Conservation (phyloP, 2,888 invertebrate genomes). For the Drosophila tanythrix region DNA sequence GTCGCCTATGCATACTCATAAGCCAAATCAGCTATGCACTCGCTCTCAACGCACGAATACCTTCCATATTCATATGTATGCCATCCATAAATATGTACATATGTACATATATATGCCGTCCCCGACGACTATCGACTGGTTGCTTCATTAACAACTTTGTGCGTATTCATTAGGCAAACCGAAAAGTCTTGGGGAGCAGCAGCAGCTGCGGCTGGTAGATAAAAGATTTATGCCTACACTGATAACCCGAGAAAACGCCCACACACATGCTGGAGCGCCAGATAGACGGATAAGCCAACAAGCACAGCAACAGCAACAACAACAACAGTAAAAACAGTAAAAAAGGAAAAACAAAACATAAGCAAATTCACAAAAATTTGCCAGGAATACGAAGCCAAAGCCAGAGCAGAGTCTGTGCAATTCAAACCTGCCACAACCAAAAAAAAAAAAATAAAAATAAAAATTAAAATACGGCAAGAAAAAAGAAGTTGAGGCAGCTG, state of each 20-base stretch:
- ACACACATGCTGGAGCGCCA: slow-evolving; percentile 15
- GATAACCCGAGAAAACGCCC: slow-evolving; percentile 66
- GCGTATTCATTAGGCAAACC: slow-evolving; percentile 73
- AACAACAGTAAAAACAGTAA: slow-evolving; percentile 2
- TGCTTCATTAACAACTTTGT: slow-evolving; percentile 80
- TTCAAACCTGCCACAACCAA: slow-evolving; percentile 13
- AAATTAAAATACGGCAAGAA: slow-evolving; percentile 45
- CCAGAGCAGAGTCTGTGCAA: slow-evolving; percentile 27
- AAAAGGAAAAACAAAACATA: slow-evolving; percentile 34
- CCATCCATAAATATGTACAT: slow-evolving; percentile 10
- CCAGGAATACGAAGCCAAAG: slow-evolving; percentile 4
- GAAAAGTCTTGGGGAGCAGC: slow-evolving; percentile 37
- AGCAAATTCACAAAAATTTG: slow-evolving; percentile 37
- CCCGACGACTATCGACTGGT: slow-evolving; percentile 46
- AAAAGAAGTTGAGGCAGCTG: slow-evolving; percentile 49
- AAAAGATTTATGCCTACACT: slow-evolving; percentile 77
- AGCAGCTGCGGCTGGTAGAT: slow-evolving; percentile 73
- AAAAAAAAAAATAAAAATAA: slow-evolving; percentile 22
- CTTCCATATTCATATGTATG: slow-evolving; percentile 58
- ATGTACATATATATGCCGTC: slow-evolving; percentile 10
- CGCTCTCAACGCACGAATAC: slow-evolving; percentile 1
- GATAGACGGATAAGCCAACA: slow-evolving; percentile 55
- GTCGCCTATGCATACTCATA: slow-evolving; percentile 56
- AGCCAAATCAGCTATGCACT: slow-evolving; percentile 40
- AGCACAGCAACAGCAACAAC: background rate